Evolutionary conservation across 2,797 vertebrate genomes (phyloP), one percentile per base, ranked within the genome.

Genomic region (Eleutherodactylus coqui): DNA sequence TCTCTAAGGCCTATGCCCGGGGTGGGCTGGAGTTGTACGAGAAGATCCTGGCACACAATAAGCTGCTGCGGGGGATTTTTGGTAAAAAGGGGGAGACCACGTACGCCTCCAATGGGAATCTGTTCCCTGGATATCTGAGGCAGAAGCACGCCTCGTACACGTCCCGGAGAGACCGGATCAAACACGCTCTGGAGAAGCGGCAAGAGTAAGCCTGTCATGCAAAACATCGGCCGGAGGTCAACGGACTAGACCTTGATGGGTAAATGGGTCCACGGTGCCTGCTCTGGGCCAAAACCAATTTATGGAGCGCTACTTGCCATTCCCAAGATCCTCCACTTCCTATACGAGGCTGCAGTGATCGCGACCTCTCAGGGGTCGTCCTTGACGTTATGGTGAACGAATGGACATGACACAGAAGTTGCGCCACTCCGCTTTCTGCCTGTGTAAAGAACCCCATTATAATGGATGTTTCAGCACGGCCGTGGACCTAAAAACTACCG

Each of bases 1-100:
- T 98, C 81, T 98, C 97, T 19, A 55, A 45, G 0, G 90, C 91
- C 62, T 98, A 98, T 0, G 95, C 96, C 83, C 91, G 82, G 38
- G 97, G 97, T 11, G 98, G 97, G 0, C 91, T 98, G 17, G 97
- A 99, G 91, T 99, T 98, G 92, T 99, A 98, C 4, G 93, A 97
- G 73, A 97, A 97, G 92, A 93, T 98, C 87, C 89, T 99, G 85
- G 92, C 89, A 1, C 92, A 95, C 81, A 99, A 99, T 89, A 93
- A 91, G 89, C 94, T 91, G 29, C 90, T 98, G 79, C 96, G 97
- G 36, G 85, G 89, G 0, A 93, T 98, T 73, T 95, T 98, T 96
- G 98, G 97, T 19, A 90, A 91, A 43, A 90, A 92, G 41, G 97
- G 97, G 43, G 84, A 90, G 38, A 91, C 95, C 91, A 93, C 97